Conservation (phyloP, 2,797 vertebrate species). For the Cyclura pinguis region DNA sequence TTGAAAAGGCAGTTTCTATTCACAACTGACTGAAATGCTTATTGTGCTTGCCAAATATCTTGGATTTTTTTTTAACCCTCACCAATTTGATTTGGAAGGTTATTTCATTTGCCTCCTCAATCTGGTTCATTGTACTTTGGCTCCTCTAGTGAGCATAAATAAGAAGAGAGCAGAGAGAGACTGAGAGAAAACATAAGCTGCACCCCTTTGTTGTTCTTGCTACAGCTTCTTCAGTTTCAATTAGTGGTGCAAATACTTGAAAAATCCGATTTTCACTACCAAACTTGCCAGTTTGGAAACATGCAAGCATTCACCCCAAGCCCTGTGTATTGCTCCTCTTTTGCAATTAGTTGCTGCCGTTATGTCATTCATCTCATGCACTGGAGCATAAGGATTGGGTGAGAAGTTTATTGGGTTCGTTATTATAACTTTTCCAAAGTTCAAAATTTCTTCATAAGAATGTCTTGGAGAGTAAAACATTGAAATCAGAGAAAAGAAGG, state of each 20-base stretch:
- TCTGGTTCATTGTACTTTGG: background rate
- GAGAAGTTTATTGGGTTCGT: too few relatives aligned
- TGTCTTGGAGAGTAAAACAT: too few relatives aligned
- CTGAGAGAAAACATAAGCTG: background rate
- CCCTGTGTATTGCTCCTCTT: background rate
- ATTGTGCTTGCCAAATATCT: background rate
- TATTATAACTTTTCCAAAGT: too few relatives aligned
- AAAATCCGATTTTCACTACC: background rate
- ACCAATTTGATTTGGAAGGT: background rate
- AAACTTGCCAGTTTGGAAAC: too few relatives aligned
- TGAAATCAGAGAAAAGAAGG: too few relatives aligned
- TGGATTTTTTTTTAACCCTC: background rate
- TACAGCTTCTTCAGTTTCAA: background rate
- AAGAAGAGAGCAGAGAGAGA: background rate
- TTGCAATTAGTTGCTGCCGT: too few relatives aligned
- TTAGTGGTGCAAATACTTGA: background rate
- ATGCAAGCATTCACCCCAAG: too few relatives aligned
- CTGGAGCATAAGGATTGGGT: too few relatives aligned
- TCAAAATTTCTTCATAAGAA: too few relatives aligned
- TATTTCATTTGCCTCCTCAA: background rate
- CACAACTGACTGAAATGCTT: conserved; percentile 6
- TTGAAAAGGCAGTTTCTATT: conserved; percentile 26
- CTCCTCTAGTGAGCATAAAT: too few relatives aligned
- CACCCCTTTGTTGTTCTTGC: too few relatives aligned
- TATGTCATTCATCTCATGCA: too few relatives aligned